Evolutionary conservation across 1,140 invertebrate genomes (phyloP), one percentile per base, ranked within the genome.

Genomic region (Drosophila paulistorum): DNA sequence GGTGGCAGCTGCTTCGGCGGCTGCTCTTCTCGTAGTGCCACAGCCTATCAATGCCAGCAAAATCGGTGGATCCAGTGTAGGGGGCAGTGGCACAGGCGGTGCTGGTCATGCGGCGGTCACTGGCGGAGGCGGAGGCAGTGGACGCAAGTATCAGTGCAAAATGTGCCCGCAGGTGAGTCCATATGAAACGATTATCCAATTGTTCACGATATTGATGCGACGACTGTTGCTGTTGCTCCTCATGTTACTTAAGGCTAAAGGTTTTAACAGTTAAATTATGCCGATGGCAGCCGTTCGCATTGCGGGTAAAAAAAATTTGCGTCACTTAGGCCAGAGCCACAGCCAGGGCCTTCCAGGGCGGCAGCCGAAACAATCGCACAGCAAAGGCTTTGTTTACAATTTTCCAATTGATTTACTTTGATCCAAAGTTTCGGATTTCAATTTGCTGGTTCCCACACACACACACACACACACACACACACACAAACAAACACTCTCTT

Each of bases 91-190:
- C 65, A 79, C 90, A 62, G 80, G 80, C 3, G 93, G 92, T 17
- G 93, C 92, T 17, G 92, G 93, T 77, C 95, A 95, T 79, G 94
- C 94, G 26, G 45, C 74, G 23, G 45, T 74, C 1, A 59, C 79
- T 54, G 76, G 75, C 30, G 87, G 86, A 48, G 35, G 81, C 41
- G 76, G 76, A 33, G 87, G 86, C 57, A 92, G 93, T 78, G 93
- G 94, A 81, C 92, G 96, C 92, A 98, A 98, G 92, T 99, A 99
- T 94, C 97, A 98, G 92, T 99, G 98, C 95, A 99, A 99, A 93
- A 99, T 99, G 98, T 99, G 98, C 93, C 98, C 98, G 75, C 97
- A 98, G 97, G 98, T 99, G 93, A 95, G 90, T 90, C 39, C 26
- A 68, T 41, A 23, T 59, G 57, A 14, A 51, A 51, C 67, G 48